These are phyloP conservation scores for Limnephilus rhombicus DNA, from an alignment of 2,888 invertebrate genomes.

Conservation along the genomic window DNA sequence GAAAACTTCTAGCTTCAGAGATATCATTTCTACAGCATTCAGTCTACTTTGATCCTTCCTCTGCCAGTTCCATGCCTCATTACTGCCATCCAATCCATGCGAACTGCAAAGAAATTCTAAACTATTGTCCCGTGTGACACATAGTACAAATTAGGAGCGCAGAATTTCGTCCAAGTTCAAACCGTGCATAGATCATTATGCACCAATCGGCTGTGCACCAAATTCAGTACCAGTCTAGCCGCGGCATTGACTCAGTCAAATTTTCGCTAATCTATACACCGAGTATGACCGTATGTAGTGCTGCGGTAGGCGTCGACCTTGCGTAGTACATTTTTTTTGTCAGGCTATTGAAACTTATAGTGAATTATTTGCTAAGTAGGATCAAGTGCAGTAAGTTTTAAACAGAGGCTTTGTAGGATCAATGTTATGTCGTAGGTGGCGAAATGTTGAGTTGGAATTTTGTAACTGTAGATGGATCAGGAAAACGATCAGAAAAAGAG, in stretches of 20 bases:
- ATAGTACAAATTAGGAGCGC: neutral
- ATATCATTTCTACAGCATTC: too few species aligned
- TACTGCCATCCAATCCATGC: too few species aligned
- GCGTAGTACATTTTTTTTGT: neutral
- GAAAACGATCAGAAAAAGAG: too few species aligned
- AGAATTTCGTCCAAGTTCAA: neutral
- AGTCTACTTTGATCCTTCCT: too few species aligned
- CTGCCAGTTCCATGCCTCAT: too few species aligned
- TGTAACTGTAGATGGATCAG: neutral
- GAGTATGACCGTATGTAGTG: neutral
- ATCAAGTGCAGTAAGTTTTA: neutral
- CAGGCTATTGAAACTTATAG: neutral
- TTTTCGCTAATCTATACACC: neutral
- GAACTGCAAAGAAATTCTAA: neutral
- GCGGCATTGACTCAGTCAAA: neutral
- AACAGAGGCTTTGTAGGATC: neutral
- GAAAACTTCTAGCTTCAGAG: too few species aligned
- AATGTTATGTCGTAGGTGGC: neutral
- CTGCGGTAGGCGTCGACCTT: neutral
- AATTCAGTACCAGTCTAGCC: neutral
- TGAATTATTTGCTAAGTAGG: neutral
- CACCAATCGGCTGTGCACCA: neutral
- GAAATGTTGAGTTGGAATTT: neutral
- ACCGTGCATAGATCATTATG: neutral
- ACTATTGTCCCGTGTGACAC: neutral